Percentiles rank a stretch among this genome's conserved stretches.
These are phyloP conservation scores for Ditula angustiorana DNA, from an alignment of 2,888 invertebrate species.

Conservation along the genomic window DNA sequence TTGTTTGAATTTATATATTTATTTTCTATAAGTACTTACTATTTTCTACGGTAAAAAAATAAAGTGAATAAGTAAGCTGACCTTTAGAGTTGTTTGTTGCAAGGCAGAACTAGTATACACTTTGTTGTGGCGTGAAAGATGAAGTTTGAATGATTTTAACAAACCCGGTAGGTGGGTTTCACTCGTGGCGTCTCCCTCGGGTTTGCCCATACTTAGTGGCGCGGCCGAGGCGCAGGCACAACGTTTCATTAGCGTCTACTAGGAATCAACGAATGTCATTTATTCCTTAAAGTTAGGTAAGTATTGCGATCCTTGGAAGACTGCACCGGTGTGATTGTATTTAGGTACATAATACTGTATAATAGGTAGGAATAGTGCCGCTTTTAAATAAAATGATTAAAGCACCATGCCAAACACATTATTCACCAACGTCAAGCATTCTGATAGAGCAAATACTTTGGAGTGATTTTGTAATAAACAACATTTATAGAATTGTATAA, in stretches of 20 bases:
- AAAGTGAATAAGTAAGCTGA: constrained; percentile 19
- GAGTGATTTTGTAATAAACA: constrained; percentile 5
- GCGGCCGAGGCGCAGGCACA: constrained; percentile 52
- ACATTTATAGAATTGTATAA: constrained; percentile 25
- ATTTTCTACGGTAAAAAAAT: constrained; percentile 34
- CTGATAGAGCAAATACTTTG: constrained; percentile 33
- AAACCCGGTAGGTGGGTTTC: constrained; percentile 12
- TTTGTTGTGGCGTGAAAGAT: constrained; percentile 26
- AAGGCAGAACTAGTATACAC: constrained; percentile 36
- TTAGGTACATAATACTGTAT: constrained; percentile 76
- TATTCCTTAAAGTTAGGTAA: constrained; percentile 54
- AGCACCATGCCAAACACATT: constrained; percentile 79
- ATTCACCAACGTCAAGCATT: constrained; percentile 53
- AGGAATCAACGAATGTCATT: constrained; percentile 24
- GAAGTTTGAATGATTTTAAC: constrained; percentile 3
- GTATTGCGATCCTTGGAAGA: constrained; percentile 73
- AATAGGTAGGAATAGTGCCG: constrained; percentile 63
- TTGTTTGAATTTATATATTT: constrained; percentile 34
- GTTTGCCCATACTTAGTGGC: too few relatives aligned
- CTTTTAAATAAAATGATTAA: constrained; percentile 72
- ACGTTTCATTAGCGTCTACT: constrained; percentile 43
- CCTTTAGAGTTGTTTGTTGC: constrained; percentile 19
- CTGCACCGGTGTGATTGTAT: constrained; percentile 71
- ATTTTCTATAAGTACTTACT: constrained; percentile 27
- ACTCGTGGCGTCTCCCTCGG: background rate